These are phyloP conservation scores for Mormyrus proboscirostris DNA, from an alignment of 2,797 vertebrate genomes.

Conservation along the genomic window DNA sequence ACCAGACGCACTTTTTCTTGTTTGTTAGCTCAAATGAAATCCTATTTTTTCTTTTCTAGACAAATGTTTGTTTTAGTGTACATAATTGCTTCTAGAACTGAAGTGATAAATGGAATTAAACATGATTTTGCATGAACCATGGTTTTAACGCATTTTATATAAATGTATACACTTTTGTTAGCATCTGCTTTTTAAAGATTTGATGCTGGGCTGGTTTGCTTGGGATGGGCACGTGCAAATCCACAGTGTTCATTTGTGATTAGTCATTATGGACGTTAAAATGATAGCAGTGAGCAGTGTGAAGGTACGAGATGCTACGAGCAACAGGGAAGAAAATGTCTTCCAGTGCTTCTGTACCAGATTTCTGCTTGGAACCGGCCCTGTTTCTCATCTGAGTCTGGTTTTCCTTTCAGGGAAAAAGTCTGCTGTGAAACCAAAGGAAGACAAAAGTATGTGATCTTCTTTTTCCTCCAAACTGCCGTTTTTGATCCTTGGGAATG, in stretches of 20 bases:
- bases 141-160: neutral
- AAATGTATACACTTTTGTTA: neutral
- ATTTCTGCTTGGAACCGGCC: neutral
- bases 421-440: neutral
- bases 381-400: neutral
- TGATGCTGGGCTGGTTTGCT: neutral
- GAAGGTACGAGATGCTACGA: neutral
- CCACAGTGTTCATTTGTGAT: neutral
- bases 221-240: neutral
- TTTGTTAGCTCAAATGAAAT: neutral
- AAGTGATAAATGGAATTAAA: neutral
- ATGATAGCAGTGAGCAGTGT: neutral
- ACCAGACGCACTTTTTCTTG: neutral
- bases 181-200: neutral
- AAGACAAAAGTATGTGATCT: conserved; percentile 23
- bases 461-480: neutral
- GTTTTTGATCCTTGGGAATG: neutral
- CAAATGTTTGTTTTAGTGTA: neutral
- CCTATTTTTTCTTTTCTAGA: neutral
- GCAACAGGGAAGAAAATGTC: neutral
- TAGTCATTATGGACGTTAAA: neutral
- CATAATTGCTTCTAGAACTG: neutral
- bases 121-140: neutral
- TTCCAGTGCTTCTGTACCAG: neutral
- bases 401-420: conserved; percentile 16